These are phyloP conservation scores for Caenorhabditis doughertyi DNA, from an alignment of 2,888 invertebrate species.

Conservation along the genomic window DNA sequence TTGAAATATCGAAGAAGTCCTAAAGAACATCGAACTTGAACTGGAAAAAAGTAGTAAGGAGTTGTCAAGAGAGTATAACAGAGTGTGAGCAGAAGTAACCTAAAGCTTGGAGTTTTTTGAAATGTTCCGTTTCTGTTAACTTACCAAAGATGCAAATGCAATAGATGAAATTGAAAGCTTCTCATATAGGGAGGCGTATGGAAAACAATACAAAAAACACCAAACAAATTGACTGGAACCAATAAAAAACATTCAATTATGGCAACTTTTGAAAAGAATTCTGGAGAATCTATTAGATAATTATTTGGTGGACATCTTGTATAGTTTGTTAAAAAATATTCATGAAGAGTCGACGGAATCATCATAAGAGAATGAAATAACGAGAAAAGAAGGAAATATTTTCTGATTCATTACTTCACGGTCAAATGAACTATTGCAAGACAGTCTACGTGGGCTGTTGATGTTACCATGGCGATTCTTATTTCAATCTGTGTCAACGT, in stretches of 20 bases:
- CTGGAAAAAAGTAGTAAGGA: slow-evolving; percentile 31
- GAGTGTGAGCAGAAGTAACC: slow-evolving; percentile 11
- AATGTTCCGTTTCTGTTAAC: not conserved
- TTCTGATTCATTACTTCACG: not conserved
- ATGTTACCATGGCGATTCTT: no score
- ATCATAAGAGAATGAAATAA: slow-evolving; percentile 3
- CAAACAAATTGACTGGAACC: slow-evolving; percentile 26
- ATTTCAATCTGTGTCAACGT: no score
- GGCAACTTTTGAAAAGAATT: slow-evolving; percentile 18
- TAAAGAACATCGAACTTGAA: slow-evolving; percentile 7
- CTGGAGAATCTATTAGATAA: slow-evolving; percentile 7
- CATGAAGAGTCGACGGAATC: not conserved
- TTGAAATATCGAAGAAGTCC: slow-evolving; percentile 2
- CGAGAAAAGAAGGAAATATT: not conserved
- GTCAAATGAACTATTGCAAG: not conserved
- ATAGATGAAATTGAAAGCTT: slow-evolving; percentile 28
- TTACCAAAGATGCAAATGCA: slow-evolving; percentile 39
- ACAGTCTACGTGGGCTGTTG: no score
- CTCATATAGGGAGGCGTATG: slow-evolving; percentile 28
- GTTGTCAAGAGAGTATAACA: slow-evolving; percentile 24
- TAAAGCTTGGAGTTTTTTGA: not conserved
- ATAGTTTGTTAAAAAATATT: slow-evolving; percentile 27
- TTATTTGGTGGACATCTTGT: not conserved
- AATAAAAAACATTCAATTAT: not conserved
- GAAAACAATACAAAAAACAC: slow-evolving; percentile 31